A percentile compares a stretch with the other conserved stretches of the same genome.
These are phyloP conservation scores for Enteromius radiatus DNA, from an alignment of 2,797 vertebrate species.

Conservation along the genomic window DNA sequence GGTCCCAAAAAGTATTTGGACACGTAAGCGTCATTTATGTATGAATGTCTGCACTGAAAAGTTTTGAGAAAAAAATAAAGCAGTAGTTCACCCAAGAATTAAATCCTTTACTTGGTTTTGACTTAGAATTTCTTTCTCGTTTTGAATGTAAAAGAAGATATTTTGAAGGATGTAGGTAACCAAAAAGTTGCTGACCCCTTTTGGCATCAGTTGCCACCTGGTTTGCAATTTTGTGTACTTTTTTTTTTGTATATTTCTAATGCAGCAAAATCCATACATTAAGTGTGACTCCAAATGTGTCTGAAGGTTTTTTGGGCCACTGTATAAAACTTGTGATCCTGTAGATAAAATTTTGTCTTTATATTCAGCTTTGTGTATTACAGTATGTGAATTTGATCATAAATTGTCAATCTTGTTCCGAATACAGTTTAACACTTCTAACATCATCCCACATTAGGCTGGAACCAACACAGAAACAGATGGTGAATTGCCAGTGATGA, in stretches of 20 bases:
- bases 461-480: constrained; percentile 87
- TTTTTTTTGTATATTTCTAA: not conserved
- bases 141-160: not conserved
- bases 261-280: not conserved
- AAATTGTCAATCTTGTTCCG: not conserved
- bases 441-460: constrained; percentile 75
- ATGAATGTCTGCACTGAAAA: not conserved
- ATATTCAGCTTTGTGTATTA: constrained; percentile 2
- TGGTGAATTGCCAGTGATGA: constrained; percentile 81
- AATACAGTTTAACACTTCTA: not conserved
- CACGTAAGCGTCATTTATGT: not conserved
- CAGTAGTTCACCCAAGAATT: not conserved
- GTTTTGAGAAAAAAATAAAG: not conserved
- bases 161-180: not conserved
- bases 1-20: not conserved
- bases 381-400: not conserved
- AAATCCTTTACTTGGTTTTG: not conserved
- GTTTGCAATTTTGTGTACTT: not conserved
- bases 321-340: not conserved
- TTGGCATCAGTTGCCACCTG: not conserved
- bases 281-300: not conserved
- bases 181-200: not conserved
- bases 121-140: not conserved
- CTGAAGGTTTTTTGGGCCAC: not conserved
- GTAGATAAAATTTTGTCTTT: not conserved